These are phyloP conservation scores for Terrapene triunguis DNA, from an alignment of 2,113 vertebrate species.

Conservation along the genomic window DNA sequence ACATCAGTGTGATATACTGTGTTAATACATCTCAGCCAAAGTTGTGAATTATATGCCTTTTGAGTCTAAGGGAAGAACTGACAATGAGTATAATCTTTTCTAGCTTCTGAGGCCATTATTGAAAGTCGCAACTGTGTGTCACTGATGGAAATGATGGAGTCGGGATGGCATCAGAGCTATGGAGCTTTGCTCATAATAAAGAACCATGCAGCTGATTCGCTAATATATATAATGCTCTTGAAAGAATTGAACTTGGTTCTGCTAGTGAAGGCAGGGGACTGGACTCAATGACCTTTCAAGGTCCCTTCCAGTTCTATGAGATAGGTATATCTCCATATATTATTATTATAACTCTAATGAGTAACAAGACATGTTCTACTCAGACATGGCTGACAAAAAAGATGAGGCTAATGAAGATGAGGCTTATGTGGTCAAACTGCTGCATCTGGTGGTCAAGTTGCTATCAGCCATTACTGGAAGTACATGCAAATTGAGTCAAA, in stretches of 20 bases:
- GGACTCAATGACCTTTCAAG: too few species aligned
- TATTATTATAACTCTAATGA: not conserved
- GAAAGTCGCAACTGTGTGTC: slow-evolving; percentile 39
- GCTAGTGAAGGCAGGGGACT: too few species aligned
- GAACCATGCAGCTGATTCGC: not conserved
- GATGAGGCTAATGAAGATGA: not conserved
- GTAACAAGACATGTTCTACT: not conserved
- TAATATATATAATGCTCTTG: not conserved
- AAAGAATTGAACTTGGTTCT: not conserved
- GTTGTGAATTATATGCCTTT: slow-evolving; percentile 34
- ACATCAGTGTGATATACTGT: slow-evolving; percentile 50
- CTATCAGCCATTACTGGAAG: not conserved
- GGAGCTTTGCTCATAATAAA: not conserved
- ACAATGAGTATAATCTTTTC: slow-evolving; percentile 52
- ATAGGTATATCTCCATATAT: too few species aligned
- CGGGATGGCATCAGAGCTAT: not conserved
- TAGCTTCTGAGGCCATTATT: slow-evolving; percentile 22
- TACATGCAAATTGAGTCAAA: not conserved
- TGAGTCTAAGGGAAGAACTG: slow-evolving; percentile 18
- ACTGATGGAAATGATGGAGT: slow-evolving; percentile 1
- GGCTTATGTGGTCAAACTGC: not conserved
- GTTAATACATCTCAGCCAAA: slow-evolving; percentile 11
- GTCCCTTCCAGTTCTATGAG: too few species aligned
- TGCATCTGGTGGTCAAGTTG: not conserved
- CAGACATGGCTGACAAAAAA: fast-evolving